These are phyloP conservation scores for Pampus argenteus DNA, from an alignment of 2,797 vertebrate genomes.

Conservation along the genomic window DNA sequence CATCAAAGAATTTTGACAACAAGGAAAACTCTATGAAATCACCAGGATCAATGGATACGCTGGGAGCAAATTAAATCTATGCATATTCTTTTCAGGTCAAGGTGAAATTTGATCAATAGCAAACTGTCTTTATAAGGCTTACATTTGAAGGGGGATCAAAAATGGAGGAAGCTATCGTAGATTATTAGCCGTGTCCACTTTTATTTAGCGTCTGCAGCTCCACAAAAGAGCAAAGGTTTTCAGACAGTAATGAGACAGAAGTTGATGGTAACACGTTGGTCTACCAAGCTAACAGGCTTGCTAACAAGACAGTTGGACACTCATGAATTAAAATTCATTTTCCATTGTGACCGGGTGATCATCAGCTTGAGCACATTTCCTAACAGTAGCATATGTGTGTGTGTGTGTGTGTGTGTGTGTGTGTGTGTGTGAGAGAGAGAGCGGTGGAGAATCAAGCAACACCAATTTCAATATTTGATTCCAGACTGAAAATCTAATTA, in stretches of 20 bases:
- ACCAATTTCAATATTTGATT: not conserved
- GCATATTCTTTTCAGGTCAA: too few species aligned
- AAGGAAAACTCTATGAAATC: too few species aligned
- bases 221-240: not conserved
- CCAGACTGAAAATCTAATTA: not conserved
- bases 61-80: too few species aligned
- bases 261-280: too few species aligned
- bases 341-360: not conserved
- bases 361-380: not conserved
- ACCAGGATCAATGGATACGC: too few species aligned
- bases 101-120: too few species aligned
- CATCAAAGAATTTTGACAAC: too few species aligned
- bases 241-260: too few species aligned
- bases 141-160: not conserved
- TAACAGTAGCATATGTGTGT: not conserved
- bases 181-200: not conserved
- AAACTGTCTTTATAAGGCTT: not conserved
- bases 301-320: too few species aligned
- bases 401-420: not conserved
- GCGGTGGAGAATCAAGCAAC: not conserved
- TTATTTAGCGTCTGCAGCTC: not conserved
- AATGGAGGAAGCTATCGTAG: not conserved
- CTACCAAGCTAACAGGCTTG: too few species aligned
- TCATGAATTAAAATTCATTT: too few species aligned
- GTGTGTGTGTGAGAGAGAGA: not conserved